A percentile compares a stretch with the other conserved stretches of the same genome.
These are phyloP conservation scores for Xyrichtys novacula DNA, from an alignment of 2,797 vertebrate species.

Conservation along the genomic window DNA sequence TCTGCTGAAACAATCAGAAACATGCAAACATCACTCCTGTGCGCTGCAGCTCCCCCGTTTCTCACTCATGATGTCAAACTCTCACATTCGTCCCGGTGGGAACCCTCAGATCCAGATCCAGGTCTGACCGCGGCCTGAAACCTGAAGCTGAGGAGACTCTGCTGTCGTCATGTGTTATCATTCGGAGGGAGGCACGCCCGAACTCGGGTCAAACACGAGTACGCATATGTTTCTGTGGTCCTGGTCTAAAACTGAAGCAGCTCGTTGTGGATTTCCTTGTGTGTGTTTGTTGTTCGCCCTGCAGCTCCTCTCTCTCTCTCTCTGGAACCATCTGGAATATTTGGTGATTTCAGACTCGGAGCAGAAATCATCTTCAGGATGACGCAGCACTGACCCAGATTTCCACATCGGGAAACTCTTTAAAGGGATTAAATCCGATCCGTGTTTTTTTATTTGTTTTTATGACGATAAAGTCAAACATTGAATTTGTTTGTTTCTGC, in stretches of 20 bases:
- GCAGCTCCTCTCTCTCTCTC: no score
- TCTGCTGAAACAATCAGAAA: slow-evolving; percentile 1
- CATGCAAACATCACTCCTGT: neutral
- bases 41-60: neutral
- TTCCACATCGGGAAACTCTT: no score
- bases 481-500: slow-evolving; percentile 32
- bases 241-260: neutral
- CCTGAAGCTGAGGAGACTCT: slow-evolving; percentile 14
- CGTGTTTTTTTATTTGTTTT: no score
- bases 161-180: slow-evolving; percentile 46
- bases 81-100: slow-evolving; percentile 23
- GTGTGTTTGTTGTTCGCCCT: no score
- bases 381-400: no score
- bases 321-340: no score
- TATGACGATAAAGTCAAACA: no score
- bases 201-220: neutral
- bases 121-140: slow-evolving; percentile 13
- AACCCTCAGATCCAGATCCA: slow-evolving; percentile 27
- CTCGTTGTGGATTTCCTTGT: no score
- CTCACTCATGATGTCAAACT: slow-evolving; percentile 14
- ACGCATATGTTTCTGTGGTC: neutral
- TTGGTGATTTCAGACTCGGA: no score
- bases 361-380: no score
- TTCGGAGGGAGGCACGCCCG: slow-evolving; percentile 42
- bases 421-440: no score